phyloP scores from a whole-genome alignment of 2,797 vertebrate species.

The Smutsia temminckii region DNA sequence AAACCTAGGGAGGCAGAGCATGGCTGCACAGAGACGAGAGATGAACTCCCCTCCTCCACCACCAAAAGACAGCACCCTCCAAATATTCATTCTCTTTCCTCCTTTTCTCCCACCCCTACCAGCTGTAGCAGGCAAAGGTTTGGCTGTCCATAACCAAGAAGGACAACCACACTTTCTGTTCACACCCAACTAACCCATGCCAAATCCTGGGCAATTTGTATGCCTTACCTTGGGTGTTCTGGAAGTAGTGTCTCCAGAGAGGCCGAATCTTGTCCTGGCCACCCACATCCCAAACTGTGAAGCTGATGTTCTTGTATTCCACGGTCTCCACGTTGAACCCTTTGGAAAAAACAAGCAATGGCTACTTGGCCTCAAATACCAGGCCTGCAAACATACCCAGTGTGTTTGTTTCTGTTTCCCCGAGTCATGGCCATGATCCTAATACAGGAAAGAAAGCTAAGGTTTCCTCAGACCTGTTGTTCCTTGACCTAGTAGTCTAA shows the following conservation, averaged over 20 bases:
- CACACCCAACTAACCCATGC: neutral
- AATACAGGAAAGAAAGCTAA: neutral
- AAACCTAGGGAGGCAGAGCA: slow-evolving; percentile 84
- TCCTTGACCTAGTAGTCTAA: neutral
- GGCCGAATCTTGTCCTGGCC: slow-evolving; percentile 99
- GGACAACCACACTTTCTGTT: neutral
- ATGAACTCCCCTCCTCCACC: neutral
- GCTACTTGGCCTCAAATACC: slow-evolving; percentile 51
- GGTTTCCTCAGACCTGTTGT: neutral
- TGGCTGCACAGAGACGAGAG: slow-evolving; percentile 25
- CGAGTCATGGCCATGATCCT: neutral
- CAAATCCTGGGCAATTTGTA: neutral
- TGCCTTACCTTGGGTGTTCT: slow-evolving; percentile 95
- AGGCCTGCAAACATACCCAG: neutral
- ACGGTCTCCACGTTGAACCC: slow-evolving; percentile 98
- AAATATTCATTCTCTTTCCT: neutral
- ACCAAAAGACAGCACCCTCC: neutral
- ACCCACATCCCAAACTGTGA: slow-evolving; percentile 98
- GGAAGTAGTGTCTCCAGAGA: slow-evolving; percentile 98
- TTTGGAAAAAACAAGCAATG: slow-evolving; percentile 77
- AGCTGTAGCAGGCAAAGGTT: neutral
- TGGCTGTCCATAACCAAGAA: neutral
- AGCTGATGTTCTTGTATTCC: slow-evolving; percentile 99
- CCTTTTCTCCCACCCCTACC: neutral
- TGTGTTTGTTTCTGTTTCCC: neutral